Evolutionary conservation across 2,888 invertebrate genomes (phyloP).

Genomic region (Hydriomena furcata): DNA sequence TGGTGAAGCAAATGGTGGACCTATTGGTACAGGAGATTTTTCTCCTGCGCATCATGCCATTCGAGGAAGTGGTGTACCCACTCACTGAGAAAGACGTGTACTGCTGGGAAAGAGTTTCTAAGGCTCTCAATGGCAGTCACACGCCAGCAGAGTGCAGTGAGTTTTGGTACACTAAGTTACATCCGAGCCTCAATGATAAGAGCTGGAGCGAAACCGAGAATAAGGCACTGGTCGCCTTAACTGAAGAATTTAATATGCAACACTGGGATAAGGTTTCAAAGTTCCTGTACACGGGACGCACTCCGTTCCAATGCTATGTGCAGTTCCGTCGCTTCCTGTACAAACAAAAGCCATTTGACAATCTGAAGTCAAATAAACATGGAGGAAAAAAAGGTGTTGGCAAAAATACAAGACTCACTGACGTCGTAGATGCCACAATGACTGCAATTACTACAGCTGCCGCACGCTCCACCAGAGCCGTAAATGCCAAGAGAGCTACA

Average conservation of each 20-base stretch:
- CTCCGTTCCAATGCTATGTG: conserved; percentile 14
- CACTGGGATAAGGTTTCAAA: conserved; percentile 7
- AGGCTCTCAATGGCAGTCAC: conserved; percentile 5
- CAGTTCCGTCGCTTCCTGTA: conserved; percentile 15
- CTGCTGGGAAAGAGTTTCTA: conserved; percentile 11
- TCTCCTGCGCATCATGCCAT: conserved; percentile 12
- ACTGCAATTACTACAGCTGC: too few species aligned
- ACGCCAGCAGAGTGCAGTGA: conserved; percentile 12
- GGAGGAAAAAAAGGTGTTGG: too few species aligned
- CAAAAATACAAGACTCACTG: too few species aligned
- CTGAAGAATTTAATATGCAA: neutral
- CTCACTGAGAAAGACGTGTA: conserved; percentile 7
- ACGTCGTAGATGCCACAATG: too few species aligned
- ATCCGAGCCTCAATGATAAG: neutral
- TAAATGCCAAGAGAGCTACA: too few species aligned
- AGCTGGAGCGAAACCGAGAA: conserved; percentile 16
- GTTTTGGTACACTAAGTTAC: conserved; percentile 15
- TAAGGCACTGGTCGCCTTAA: neutral
- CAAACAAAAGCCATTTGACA: too few species aligned
- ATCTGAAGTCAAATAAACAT: too few species aligned
- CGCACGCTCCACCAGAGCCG: too few species aligned
- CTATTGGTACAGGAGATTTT: conserved; percentile 13
- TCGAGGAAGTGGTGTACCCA: conserved; percentile 5
- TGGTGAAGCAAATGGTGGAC: conserved; percentile 10
- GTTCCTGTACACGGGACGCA: neutral